Base-by-base conservation (phyloP, 1,140 invertebrate genomes). In the Portunus trituberculatus region DNA sequence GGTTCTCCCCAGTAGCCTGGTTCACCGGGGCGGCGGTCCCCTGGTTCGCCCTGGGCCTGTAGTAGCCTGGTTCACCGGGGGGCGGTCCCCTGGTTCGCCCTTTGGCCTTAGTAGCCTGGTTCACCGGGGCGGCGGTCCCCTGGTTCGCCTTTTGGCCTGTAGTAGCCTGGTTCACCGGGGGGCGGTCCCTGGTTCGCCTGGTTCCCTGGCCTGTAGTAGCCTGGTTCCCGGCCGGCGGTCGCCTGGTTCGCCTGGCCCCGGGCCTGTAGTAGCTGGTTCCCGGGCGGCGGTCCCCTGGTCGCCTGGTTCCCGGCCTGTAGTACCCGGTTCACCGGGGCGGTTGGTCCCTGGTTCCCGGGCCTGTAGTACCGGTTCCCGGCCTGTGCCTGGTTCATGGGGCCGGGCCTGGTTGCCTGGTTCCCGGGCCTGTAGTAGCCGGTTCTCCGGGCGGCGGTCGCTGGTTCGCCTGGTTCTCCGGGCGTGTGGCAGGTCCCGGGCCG, bases 221-320 rank as follows among this genome's bases (percentile, higher is more conserved):
- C 32, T 84, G 16, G 76, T 93, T 52, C n/a, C n/a, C n/a, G n/a
- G n/a, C n/a, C n/a, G n/a, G n/a, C n/a, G n/a, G n/a, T n/a, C 76
- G 6, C 91, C 28, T 93, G 67, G 67, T 83, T 93, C 32, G 31
- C 67, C 91, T 93, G 82, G 67, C n/a, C n/a, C n/a, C n/a, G n/a
- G n/a, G n/a, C 4, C 52, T 84, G 25, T 31, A 29, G 16, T 59
- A n/a, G 3, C 52, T 29, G 32, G 91, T 46, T 92, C 91, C 91
- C 29, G 91, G 91, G 7, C 67, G 25, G 32, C 46, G 6, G 67
- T 93, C 91, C 7, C 32, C 82, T 67, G 92, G 92, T 83, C 31
- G 0, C 82, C 92, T 46, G 92, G 39, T 29, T 25, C 32, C n/a
- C 1, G 82, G 67, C 4, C 52, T 84, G 25, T 31, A 29, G 16